Evolutionary conservation across 2,888 invertebrate species (phyloP).

Genomic region (Deilephila elpenor): DNA sequence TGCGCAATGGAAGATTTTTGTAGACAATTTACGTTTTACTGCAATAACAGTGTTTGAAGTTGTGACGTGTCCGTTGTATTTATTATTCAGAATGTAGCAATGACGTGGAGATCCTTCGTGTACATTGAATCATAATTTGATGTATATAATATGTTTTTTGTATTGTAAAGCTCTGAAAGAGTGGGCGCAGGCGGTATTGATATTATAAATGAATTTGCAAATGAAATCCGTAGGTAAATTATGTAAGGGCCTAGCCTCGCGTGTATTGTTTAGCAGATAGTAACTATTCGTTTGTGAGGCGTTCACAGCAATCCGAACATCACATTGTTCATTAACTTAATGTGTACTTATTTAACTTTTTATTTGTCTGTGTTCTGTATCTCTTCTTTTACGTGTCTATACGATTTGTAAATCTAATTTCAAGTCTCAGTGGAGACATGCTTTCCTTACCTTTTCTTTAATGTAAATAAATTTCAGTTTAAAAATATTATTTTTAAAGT

Average conservation of each 20-base stretch:
- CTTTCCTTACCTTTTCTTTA: neutral
- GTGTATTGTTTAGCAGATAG: conserved; percentile 48
- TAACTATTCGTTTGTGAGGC: conserved; percentile 37
- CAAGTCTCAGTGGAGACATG: too few relatives aligned
- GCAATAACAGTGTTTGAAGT: neutral
- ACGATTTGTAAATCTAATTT: neutral
- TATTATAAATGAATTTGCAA: conserved; percentile 37
- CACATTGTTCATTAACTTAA: neutral
- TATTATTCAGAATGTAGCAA: conserved; percentile 34
- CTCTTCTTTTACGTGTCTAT: neutral
- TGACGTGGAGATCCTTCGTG: conserved; percentile 44
- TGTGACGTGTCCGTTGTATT: conserved; percentile 13
- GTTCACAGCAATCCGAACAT: conserved; percentile 8
- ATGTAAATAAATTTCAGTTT: neutral
- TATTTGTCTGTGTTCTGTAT: neutral
- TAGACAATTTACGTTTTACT: conserved; percentile 18
- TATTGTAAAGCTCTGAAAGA: conserved; percentile 72
- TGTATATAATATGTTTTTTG: conserved; percentile 77
- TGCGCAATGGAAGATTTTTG: conserved; percentile 20
- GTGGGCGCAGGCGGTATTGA: conserved; percentile 52
- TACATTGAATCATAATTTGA: conserved; percentile 78
- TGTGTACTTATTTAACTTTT: neutral
- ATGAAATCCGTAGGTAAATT: conserved; percentile 52
- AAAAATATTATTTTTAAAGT: neutral
- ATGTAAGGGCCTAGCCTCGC: conserved; percentile 66